Evolutionary conservation across 2,797 vertebrate species (phyloP), one percentile per base, ranked within the genome.

Genomic region (Meriones psammophilus): DNA sequence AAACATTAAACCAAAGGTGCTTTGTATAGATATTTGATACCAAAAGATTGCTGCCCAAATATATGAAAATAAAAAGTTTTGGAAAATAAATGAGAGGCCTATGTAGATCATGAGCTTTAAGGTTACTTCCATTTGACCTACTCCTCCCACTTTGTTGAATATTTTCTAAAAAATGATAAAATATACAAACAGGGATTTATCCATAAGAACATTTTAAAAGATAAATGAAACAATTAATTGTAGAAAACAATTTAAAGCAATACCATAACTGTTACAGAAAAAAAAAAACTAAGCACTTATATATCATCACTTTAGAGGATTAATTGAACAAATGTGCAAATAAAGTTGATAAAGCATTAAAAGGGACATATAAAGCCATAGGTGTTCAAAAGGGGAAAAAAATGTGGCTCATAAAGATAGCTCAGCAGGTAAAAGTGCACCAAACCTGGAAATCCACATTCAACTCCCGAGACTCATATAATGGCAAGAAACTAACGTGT

Each of bases 271-370:
- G 0, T 79, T 93, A 80, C 1, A 74, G 12, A 66, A 94, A 42
- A 42, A 42, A 42, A 56, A 90, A 5, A 88, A 22, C 22, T 69
- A 84, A 77, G 20, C 39, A 71, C 1, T 60, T 74, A 73, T 54
- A 83, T 91, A 79, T 14, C 1, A 66, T 68, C 2, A 46, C 56
- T 71, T 95, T 89, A 71, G 81, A 94, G 84, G 24, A 64, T n/a
- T 92, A 39, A 69, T 93, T 92, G 56, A 94, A 81, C 24, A 89
- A 90, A 39, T 94, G 79, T 92, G 14, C 5, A 18, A 92, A 97
- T 69, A 58, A 42, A 22, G 10, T 24, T 79, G 26, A 30, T 60
- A 66, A 10, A 78, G 42, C 24, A 33, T 83, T 54, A 77, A 8
- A 36, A 77, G 28, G 64, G 3, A 64, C 68, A 3, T 39, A 26